Evolutionary conservation across 2,888 invertebrate species (phyloP), one percentile per base, ranked within the genome.

Genomic region (Halictus quadricinctus): DNA sequence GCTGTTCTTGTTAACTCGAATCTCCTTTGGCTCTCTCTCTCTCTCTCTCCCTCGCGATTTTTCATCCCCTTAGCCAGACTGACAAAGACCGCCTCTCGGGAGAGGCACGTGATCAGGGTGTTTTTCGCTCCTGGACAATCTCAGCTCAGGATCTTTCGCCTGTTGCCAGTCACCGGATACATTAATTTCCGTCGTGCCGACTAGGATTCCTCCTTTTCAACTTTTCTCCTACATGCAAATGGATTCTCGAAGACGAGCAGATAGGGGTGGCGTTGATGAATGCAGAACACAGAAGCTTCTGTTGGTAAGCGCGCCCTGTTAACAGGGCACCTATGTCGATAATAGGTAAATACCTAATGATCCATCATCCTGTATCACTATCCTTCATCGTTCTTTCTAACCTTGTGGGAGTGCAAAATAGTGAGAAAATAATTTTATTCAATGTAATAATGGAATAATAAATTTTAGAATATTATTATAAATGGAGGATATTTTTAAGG

Each of bases 1-100:
- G 90, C 91, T 91, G 91, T 92, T 94, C 94, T 94, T 94, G 94
- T 94, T 94, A 94, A 94, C 94, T 94, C 92, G 93, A 94, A 93
- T 94, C 94, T 54, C 21, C 15, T 29, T 89, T 89, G 89, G 91
- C 90, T 88, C 90, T 92, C 90, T 54, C 54, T 54, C 54, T 54
- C 54, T n/a, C 10, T 54, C 21, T 10, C 10, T 3, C 10, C 10
- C 3, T 54, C n/a, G 92, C 93, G 93, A 94, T 94, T 94, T 94
- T 94, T 94, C 93, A 93, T 93, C 93, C 94, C 94, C 94, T 92
- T 91, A 90, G 88, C 85, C 80, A 87, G 88, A 89, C 89, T 88
- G 92, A 91, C 91, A 90, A 90, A 90, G 90, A 91, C 90, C 72
- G 87, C 79, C 87, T 89, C 86, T 84, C 89, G 89, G 87, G 87